Evolutionary conservation across 2,113 vertebrate genomes (phyloP).

Genomic region (Gallinago jamesoni): DNA sequence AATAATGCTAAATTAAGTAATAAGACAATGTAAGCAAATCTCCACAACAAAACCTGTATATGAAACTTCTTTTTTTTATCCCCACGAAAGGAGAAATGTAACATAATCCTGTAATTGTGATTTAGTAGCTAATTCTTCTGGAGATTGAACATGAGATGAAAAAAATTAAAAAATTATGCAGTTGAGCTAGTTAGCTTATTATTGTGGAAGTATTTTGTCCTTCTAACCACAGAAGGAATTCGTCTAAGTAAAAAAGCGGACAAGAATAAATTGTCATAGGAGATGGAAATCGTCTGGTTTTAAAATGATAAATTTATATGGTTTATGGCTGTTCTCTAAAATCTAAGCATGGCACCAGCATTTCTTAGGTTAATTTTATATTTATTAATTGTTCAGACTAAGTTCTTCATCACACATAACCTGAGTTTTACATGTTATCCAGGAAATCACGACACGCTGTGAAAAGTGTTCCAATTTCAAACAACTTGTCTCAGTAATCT

Average conservation of each 20-base stretch:
- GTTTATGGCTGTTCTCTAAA: not conserved
- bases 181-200: constrained; percentile 15
- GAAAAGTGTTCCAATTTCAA: not conserved
- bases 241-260: not conserved
- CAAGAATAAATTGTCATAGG: constrained; percentile 1
- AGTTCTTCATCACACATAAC: not conserved
- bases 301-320: not conserved
- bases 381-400: not conserved
- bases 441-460: not conserved
- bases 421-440: not conserved
- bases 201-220: constrained; percentile 26
- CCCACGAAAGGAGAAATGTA: not conserved
- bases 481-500: not conserved
- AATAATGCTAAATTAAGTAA: not conserved
- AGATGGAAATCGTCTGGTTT: constrained; percentile 7
- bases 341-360: not conserved
- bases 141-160: not conserved
- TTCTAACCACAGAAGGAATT: constrained; percentile 32
- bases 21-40: not conserved
- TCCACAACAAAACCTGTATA: not conserved
- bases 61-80: not conserved
- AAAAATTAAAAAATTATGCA: not conserved
- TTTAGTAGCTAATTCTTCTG: not conserved
- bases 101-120: not conserved
- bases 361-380: constrained; percentile 13